A percentile compares a stretch with the other conserved stretches of the same genome.
These are phyloP conservation scores for Montipora cactus DNA, from an alignment of 64 coral and sea anemone genomes.

Conservation along the genomic window DNA sequence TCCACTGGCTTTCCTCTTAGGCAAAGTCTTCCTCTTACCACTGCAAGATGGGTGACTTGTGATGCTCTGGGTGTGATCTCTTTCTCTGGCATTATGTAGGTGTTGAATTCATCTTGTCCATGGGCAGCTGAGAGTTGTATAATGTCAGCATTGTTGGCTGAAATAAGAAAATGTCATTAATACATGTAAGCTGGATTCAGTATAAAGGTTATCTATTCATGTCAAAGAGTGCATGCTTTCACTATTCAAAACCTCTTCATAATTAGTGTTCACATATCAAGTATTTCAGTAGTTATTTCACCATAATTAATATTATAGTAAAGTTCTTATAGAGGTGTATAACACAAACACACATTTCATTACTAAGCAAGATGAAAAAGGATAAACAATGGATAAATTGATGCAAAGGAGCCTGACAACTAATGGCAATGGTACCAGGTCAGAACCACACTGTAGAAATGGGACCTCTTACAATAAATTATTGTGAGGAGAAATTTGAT, in stretches of 20 bases:
- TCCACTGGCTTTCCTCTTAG: background rate
- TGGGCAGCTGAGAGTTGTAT: background rate
- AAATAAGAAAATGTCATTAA: background rate
- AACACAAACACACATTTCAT: background rate
- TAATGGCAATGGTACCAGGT: slow-evolving; percentile 10
- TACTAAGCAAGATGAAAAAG: slow-evolving; percentile 6
- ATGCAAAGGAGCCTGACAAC: slow-evolving; percentile 22
- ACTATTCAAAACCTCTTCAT: background rate
- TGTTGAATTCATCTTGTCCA: background rate
- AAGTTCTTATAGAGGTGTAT: slow-evolving; percentile 2
- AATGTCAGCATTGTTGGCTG: background rate
- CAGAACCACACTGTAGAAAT: background rate
- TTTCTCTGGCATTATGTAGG: background rate
- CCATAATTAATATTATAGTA: background rate
- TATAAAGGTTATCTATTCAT: background rate
- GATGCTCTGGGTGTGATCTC: background rate
- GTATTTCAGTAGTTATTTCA: slow-evolving; percentile 4
- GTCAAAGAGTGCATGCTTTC: background rate
- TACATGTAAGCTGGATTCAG: background rate
- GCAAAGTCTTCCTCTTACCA: background rate
- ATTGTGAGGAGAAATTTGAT: background rate
- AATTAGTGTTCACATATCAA: slow-evolving; percentile 25
- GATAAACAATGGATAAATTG: slow-evolving; percentile 13
- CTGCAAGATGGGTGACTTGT: background rate
- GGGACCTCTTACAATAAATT: background rate